A percentile compares a stretch with the other conserved stretches of the same genome.
Conservation (phyloP, 1,140 invertebrate species). For the Heliconius hermathena region DNA sequence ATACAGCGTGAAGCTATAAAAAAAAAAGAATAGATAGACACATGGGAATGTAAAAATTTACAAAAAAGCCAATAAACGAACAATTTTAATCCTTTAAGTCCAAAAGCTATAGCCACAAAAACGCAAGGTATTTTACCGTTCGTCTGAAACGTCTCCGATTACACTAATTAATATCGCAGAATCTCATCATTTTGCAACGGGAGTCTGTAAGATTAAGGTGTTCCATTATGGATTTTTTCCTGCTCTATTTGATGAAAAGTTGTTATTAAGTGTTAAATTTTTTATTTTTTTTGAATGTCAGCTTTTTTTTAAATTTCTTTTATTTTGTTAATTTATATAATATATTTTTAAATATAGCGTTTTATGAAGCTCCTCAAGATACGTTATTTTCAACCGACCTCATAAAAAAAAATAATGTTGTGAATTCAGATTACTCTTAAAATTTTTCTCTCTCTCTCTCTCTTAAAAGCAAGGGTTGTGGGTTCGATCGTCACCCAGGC, state of each 20-base stretch:
- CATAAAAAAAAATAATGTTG: too few species aligned
- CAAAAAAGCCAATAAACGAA: neutral
- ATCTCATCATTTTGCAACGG: constrained; percentile 68
- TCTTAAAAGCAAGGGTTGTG: neutral
- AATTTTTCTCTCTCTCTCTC: too few species aligned
- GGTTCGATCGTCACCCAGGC: too few species aligned
- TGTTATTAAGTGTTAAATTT: constrained; percentile 27
- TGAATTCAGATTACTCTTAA: too few species aligned
- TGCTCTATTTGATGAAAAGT: constrained; percentile 41
- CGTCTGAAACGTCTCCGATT: constrained; percentile 50
- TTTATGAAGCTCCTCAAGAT: too few species aligned
- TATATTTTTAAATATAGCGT: too few species aligned
- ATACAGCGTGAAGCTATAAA: too few species aligned
- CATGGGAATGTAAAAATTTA: too few species aligned
- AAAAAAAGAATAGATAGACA: too few species aligned
- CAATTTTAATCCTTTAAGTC: neutral
- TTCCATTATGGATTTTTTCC: constrained; percentile 67
- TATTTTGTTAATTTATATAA: too few species aligned
- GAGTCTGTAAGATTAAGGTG: constrained; percentile 75
- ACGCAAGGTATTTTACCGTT: neutral
- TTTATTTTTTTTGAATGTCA: neutral
- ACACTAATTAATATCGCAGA: constrained; percentile 72
- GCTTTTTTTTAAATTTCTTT: too few species aligned
- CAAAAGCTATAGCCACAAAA: neutral
- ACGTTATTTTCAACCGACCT: too few species aligned